Conservation (phyloP, 2,113 vertebrate genomes). For the Dolichallabes microphthalmus region DNA sequence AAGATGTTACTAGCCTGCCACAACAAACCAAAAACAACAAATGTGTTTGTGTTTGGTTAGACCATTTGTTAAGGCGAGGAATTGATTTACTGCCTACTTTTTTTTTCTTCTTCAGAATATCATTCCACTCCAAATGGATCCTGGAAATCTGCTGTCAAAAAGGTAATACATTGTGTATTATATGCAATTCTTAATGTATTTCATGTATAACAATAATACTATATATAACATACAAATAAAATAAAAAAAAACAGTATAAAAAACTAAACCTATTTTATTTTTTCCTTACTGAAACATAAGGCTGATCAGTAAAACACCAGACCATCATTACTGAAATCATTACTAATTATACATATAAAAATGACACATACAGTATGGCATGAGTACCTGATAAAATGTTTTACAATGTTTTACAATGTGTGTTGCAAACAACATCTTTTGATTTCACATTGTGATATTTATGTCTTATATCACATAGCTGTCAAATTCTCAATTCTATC, state of each 20-base stretch:
- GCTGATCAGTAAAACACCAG: not conserved
- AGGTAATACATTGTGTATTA: constrained; percentile 18
- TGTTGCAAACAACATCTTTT: not conserved
- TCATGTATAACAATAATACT: not conserved
- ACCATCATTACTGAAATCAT: not conserved
- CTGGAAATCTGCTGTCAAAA: not conserved
- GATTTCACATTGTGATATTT: not conserved
- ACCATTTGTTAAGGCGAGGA: not conserved
- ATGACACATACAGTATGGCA: not conserved
- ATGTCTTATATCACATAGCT: not conserved
- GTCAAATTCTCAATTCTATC: not conserved
- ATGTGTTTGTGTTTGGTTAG: not conserved
- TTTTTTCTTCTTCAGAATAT: constrained; percentile 18
- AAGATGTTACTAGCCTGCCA: not conserved
- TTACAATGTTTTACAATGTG: too few species aligned
- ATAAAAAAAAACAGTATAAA: not conserved
- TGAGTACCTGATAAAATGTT: not conserved
- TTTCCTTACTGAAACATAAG: not conserved
- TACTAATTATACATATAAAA: not conserved
- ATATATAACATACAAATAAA: not conserved
- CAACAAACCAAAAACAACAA: not conserved
- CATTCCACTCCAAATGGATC: constrained; percentile 37
- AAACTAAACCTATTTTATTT: not conserved
- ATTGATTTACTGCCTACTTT: constrained; percentile 1
- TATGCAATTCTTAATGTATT: not conserved